phyloP scores from a whole-genome alignment of 2,888 invertebrate species.

The Calameuta pallipes region DNA sequence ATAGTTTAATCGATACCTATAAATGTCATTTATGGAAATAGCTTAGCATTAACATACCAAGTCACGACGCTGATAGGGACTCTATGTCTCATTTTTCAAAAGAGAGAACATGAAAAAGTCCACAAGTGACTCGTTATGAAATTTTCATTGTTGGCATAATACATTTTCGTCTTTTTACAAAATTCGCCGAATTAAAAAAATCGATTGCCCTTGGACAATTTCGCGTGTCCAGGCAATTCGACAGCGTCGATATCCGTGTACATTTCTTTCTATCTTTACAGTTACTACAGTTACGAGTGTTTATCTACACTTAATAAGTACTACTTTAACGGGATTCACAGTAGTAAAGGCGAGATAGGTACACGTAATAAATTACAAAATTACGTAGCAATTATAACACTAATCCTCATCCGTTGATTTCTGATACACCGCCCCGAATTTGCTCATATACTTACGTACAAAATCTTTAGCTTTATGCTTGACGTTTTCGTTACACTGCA shows the following conservation, averaged over 20 bases:
- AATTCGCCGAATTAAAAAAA: background rate
- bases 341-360: slow-evolving; percentile 1
- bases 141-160: background rate
- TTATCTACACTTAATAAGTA: slow-evolving; percentile 13
- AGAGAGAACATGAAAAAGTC: background rate
- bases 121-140: background rate
- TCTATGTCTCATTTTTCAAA: background rate
- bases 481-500: slow-evolving; percentile 90
- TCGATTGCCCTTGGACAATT: background rate
- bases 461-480: slow-evolving; percentile 95
- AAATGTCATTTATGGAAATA: background rate
- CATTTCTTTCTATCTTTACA: background rate
- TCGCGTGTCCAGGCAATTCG: background rate
- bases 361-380: slow-evolving; percentile 30
- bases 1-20: background rate
- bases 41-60: background rate
- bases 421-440: slow-evolving; percentile 86
- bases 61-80: background rate
- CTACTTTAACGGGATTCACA: slow-evolving; percentile 4
- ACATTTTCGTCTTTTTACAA: background rate
- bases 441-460: slow-evolving; percentile 95
- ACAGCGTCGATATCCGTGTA: background rate
- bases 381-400: slow-evolving; percentile 28
- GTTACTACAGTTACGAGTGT: slow-evolving; percentile 23
- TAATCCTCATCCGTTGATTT: slow-evolving; percentile 75